Evolutionary conservation across 2,888 invertebrate genomes (phyloP).

Genomic region (Zygogramma bicolorata): DNA sequence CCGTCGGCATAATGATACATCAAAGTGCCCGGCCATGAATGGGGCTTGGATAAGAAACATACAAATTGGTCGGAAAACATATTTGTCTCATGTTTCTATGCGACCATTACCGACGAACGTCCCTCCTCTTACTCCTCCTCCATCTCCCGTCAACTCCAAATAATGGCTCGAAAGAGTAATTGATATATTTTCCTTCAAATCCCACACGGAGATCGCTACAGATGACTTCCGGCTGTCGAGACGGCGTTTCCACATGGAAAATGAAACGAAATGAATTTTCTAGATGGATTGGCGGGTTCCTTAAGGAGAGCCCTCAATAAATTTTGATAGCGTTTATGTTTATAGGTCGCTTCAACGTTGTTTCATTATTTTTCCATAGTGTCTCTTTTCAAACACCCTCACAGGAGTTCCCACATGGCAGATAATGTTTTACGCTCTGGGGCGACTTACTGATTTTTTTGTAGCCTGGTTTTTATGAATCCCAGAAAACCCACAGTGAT

Average conservation of each 20-base stretch:
- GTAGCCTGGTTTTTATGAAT: too few species aligned
- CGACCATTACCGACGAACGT: neutral
- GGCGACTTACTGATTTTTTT: too few species aligned
- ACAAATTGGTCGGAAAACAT: slow-evolving; percentile 21
- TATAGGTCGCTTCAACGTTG: too few species aligned
- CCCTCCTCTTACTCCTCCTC: neutral
- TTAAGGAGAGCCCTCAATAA: too few species aligned
- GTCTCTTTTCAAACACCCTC: too few species aligned
- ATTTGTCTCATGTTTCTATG: slow-evolving; percentile 20
- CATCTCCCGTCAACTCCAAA: neutral
- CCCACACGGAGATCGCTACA: neutral
- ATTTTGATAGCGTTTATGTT: too few species aligned
- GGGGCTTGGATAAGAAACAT: slow-evolving; percentile 7
- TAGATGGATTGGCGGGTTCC: too few species aligned
- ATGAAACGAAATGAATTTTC: too few species aligned
- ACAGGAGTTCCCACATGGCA: too few species aligned
- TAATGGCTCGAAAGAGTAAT: neutral
- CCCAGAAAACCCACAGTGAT: too few species aligned
- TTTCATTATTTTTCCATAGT: too few species aligned
- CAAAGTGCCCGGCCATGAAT: slow-evolving; percentile 6
- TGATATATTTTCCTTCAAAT: neutral
- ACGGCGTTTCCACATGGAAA: neutral
- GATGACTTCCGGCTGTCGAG: neutral
- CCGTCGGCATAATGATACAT: slow-evolving; percentile 8
- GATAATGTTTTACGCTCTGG: too few species aligned